Base-by-base conservation (phyloP, 2,888 invertebrate genomes). In the Drosophila lutescens region DNA sequence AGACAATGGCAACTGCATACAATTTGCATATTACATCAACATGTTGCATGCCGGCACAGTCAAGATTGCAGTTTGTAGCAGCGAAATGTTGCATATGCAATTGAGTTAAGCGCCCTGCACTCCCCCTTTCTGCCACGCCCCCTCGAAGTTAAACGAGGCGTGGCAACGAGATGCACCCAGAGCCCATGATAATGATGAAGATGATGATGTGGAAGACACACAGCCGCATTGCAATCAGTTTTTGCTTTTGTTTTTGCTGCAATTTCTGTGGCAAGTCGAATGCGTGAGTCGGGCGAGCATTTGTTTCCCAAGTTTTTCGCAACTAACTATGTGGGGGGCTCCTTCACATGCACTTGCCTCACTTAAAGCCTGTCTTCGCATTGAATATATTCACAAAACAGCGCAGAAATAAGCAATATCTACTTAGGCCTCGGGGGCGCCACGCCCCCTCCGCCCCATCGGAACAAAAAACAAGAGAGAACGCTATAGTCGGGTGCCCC, bases 1-100 rank as follows among this genome's bases (percentile, higher is more conserved):
- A 78, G 70, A 83, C 83, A 83, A 83, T 83, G 82, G 74, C 69
- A 69, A 47, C 62, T 74, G 74, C 75, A 71, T 69, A 74, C 76
- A 74, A 86, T 87, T 86, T 85, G 80, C 85, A 86, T 86, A 87
- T 85, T 87, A 85, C 85, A 87, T 85, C 85, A 86, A 87, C 85
- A 85, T 87, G 85, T 86, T 85, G 87, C 85, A 84, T 84, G 84
- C 66, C 57, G 62, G 58, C 60, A 62, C 72, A 62, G 71, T 53
- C 55, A 68, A 58, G 65, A 66, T 66, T 66, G 62, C 49, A 57
- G 70, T 55, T 71, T 60, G 53, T 67, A 73, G 80, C 79, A 66
- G 68, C 65, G 71, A 77, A 76, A 79, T 86, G 80, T 76, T 86
- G 84, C 84, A 81, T 73, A 76, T 77, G 76, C 86, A 80, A 85